A percentile compares a stretch with the other conserved stretches of the same genome.
Evolutionary conservation across 2,113 vertebrate species (phyloP).

Genomic region (Cinclus mexicanus): DNA sequence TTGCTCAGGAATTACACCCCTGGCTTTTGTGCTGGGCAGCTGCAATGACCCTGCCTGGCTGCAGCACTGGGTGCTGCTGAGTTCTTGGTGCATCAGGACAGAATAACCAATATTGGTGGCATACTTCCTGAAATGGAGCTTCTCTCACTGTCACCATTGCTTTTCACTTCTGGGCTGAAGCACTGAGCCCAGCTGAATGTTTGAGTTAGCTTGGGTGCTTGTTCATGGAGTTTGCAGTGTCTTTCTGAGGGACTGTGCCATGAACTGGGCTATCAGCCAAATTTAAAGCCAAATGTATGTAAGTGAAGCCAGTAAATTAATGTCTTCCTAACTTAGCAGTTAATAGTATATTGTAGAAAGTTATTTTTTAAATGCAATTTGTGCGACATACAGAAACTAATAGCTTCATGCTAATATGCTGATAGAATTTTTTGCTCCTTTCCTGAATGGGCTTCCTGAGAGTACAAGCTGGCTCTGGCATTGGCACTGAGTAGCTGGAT

Average conservation of each 20-base stretch:
- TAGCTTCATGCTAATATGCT: background rate
- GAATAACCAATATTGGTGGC: background rate
- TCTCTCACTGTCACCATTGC: background rate
- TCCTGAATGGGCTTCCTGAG: background rate
- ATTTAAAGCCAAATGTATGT: background rate
- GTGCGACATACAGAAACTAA: background rate
- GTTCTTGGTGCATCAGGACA: background rate
- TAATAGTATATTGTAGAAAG: background rate
- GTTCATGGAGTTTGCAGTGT: background rate
- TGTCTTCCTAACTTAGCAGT: background rate
- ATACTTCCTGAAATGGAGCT: background rate
- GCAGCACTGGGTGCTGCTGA: background rate
- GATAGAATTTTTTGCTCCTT: background rate
- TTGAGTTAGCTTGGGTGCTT: background rate
- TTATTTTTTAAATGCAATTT: background rate
- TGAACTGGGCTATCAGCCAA: background rate
- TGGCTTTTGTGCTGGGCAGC: background rate
- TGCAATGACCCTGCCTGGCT: background rate
- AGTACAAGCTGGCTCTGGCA: background rate
- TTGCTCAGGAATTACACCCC: background rate
- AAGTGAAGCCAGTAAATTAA: background rate
- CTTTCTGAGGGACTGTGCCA: background rate
- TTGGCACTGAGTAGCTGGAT: background rate
- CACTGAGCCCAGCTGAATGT: background rate
- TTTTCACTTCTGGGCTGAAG: background rate